Conservation (phyloP, 1,140 invertebrate genomes). For the Drosophila lini region DNA sequence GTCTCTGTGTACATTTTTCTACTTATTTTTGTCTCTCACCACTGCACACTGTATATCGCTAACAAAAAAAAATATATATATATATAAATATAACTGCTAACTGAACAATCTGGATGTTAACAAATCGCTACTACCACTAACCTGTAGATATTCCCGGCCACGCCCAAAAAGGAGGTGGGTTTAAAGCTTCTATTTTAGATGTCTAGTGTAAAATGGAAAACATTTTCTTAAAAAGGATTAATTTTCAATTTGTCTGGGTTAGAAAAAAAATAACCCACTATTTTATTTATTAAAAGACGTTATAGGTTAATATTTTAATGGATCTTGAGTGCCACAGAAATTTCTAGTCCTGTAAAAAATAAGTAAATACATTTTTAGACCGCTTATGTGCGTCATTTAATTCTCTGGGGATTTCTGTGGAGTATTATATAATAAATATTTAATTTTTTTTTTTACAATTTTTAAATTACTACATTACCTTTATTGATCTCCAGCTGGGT, state of each 20-base stretch:
- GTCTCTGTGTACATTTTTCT: slow-evolving; percentile 47
- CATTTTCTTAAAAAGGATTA: background rate
- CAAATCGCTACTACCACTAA: slow-evolving; percentile 54
- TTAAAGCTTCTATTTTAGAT: background rate
- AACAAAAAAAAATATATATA: slow-evolving; percentile 30
- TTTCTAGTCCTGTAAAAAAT: too few relatives aligned
- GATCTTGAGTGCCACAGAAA: background rate
- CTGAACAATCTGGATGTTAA: slow-evolving; percentile 25
- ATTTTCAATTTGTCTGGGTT: too few relatives aligned
- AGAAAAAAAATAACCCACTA: too few relatives aligned
- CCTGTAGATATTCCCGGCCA: slow-evolving; percentile 82
- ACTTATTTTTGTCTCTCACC: slow-evolving; percentile 43
- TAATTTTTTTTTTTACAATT: background rate
- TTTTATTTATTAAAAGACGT: background rate
- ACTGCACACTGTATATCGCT: slow-evolving; percentile 52
- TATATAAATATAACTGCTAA: slow-evolving; percentile 5
- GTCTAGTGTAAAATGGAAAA: slow-evolving; percentile 26
- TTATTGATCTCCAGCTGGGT: slow-evolving; percentile 56
- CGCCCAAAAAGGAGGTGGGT: slow-evolving; percentile 83
- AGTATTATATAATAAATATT: background rate
- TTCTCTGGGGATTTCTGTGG: background rate
- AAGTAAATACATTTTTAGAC: background rate
- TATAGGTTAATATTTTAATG: background rate
- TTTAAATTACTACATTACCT: background rate
- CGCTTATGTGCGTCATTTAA: background rate